phyloP scores from a whole-genome alignment of 2,113 vertebrate species.

The Engraulis encrasicolus region DNA sequence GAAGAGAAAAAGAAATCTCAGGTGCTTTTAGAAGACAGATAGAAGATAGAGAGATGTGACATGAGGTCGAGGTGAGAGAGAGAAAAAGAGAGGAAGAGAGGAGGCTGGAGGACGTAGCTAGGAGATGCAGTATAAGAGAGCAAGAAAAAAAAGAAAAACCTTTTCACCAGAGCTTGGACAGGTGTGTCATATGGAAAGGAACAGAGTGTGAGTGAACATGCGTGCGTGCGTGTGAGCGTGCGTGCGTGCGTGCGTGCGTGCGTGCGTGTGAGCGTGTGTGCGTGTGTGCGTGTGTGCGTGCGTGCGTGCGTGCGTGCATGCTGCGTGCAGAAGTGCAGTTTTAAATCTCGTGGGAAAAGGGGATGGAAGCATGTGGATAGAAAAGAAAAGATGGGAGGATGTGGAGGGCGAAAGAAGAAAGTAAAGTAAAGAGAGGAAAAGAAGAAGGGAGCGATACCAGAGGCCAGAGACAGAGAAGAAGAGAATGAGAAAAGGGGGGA shows the following conservation, averaged over 20 bases:
- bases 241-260: too few relatives aligned
- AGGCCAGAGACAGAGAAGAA: background rate
- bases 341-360: too few relatives aligned
- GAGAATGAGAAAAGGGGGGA: slow-evolving; percentile 6
- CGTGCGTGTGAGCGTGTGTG: too few relatives aligned
- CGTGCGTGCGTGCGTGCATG: too few relatives aligned
- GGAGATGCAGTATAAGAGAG: background rate
- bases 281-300: too few relatives aligned
- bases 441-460: background rate
- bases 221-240: too few relatives aligned
- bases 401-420: background rate
- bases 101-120: background rate
- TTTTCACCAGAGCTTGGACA: background rate
- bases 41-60: background rate
- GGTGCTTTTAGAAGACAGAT: background rate
- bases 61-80: background rate
- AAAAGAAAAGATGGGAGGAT: background rate
- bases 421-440: background rate
- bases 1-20: background rate
- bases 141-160: background rate
- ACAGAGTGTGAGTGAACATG: too few relatives aligned
- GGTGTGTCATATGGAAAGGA: too few relatives aligned
- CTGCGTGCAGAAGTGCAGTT: too few relatives aligned
- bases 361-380: too few relatives aligned
- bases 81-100: background rate